Percentiles rank a stretch among this genome's conserved stretches.
phyloP scores from a whole-genome alignment of 2,888 invertebrate species.

The Orthonevra nobilis region DNA sequence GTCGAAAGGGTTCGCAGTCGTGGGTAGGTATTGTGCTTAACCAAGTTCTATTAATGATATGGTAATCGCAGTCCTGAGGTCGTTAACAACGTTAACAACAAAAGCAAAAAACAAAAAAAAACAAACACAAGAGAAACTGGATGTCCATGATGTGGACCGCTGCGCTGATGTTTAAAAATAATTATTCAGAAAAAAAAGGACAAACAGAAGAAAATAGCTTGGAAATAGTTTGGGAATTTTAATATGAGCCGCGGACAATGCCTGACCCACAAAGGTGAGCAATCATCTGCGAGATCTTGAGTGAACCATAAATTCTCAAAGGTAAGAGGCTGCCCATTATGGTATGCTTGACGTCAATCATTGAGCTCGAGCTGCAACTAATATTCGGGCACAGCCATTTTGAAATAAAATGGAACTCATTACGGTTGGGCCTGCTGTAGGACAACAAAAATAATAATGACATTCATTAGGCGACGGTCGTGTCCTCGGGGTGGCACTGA shows the following conservation, averaged over 20 bases:
- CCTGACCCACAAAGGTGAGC: neutral
- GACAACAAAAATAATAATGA: no score
- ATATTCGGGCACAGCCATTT: no score
- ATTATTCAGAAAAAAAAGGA: neutral
- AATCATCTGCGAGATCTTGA: neutral
- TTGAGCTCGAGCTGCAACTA: no score
- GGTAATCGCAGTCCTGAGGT: constrained; percentile 66
- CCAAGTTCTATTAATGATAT: constrained; percentile 61
- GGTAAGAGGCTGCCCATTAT: neutral
- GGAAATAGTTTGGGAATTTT: constrained; percentile 10
- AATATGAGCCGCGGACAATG: neutral
- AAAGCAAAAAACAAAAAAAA: constrained; percentile 8
- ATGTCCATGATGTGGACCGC: neutral
- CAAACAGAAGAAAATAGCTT: neutral
- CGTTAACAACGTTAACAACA: constrained; percentile 50
- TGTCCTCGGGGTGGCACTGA: no score
- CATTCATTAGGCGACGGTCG: no score
- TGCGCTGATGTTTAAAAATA: constrained; percentile 3
- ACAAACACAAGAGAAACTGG: neutral
- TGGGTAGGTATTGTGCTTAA: constrained; percentile 52
- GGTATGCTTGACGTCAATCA: neutral
- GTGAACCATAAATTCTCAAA: no score
- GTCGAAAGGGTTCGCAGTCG: constrained; percentile 48
- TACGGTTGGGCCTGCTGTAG: no score
- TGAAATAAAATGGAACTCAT: no score